Base-by-base conservation (phyloP, 2,113 vertebrate genomes). In the Nyctibius bracteatus region DNA sequence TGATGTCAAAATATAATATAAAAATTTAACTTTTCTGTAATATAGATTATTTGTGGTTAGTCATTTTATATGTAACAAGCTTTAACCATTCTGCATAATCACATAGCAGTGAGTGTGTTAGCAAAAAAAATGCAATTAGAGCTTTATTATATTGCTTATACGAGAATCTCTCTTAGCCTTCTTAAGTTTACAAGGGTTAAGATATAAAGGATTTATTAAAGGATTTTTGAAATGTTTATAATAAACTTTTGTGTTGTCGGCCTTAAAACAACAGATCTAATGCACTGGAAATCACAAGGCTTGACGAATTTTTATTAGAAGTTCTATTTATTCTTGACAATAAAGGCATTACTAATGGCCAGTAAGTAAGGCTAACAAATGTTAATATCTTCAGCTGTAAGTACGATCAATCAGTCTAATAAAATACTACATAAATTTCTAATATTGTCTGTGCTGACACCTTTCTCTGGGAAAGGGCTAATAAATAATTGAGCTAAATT, bases 321-420 rank as follows among this genome's bases (percentile, higher is more conserved):
- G 98, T 98, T 98, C 97, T 98, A 75, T 98, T 99, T 99, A 98
- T 98, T 98, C 98, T 98, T 98, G 97, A 97, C 98, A 98, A 98
- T 98, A 98, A 98, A 98, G 92, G 92, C 97, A 98, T 96, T 95
- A 98, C 96, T 98, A 98, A 98, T 97, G 96, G 97, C 96, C 96
- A 96, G 96, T 98, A 97, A 98, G 95, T 89, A 97, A 96, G 94
- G 95, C 91, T 98, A 98, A 98, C 98, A 94, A 98, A 98, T 98
- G 96, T 93, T 98, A 97, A 98, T 98, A 97, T 96, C 92, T 96
- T 97, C 81, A 94, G 77, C 84, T 92, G 93, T 93, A 96, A 97
- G 93, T 96, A 97, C 96, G 93, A 98, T 98, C 98, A 98, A 98
- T 98, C 98, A 98, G 97, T 96, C 77, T 98, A 98, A 99, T 98